Conservation (phyloP, 2,113 vertebrate genomes). For the Thalassarche chlororhynchos region DNA sequence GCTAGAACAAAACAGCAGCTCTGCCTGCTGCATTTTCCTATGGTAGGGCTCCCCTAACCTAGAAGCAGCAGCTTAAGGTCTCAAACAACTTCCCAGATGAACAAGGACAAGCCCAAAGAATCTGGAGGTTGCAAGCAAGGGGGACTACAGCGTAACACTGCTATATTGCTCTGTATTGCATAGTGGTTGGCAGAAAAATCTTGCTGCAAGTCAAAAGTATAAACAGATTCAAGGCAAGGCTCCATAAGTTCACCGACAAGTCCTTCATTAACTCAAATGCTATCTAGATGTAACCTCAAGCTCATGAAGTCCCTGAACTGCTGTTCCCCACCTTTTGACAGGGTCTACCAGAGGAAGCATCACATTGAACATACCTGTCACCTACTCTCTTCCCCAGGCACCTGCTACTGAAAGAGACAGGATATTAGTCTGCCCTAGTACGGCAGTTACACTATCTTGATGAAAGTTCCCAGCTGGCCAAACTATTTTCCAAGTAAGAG, state of each 20-base stretch:
- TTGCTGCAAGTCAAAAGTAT: not conserved
- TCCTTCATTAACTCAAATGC: not conserved
- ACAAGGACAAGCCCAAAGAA: not conserved
- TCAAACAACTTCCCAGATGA: not conserved
- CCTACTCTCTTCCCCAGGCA: not conserved
- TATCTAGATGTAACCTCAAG: not conserved
- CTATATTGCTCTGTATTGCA: not conserved
- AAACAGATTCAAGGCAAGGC: not conserved
- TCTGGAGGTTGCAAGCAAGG: not conserved
- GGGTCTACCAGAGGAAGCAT: not conserved
- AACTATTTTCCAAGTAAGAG: not conserved
- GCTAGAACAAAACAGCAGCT: not conserved
- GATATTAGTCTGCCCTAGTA: not conserved
- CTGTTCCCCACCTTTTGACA: not conserved
- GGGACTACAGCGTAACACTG: not conserved
- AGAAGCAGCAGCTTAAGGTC: not conserved
- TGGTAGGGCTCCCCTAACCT: not conserved
- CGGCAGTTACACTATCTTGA: not conserved
- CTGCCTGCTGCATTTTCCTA: not conserved
- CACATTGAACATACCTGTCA: not conserved
- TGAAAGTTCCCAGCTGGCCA: not conserved
- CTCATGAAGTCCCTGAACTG: not conserved
- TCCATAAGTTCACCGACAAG: not conserved
- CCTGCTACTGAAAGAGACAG: not conserved
- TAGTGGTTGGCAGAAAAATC: not conserved